Percentiles rank a stretch among this genome's conserved stretches.
Conservation (phyloP, 2,888 invertebrate species). For the Diarsia brunnea region DNA sequence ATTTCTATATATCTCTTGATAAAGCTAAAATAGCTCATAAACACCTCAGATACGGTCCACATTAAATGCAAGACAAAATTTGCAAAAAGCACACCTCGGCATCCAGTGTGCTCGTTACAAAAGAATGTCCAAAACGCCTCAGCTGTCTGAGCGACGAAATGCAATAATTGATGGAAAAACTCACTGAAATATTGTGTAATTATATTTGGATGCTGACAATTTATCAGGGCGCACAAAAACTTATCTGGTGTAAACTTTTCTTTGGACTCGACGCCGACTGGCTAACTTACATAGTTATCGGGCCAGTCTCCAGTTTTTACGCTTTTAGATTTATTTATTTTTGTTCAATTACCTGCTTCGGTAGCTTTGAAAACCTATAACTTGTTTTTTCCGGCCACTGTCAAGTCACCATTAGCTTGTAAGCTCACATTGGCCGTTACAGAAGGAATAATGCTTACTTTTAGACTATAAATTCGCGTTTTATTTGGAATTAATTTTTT, state of each 20-base stretch:
- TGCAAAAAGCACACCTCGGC: conserved; percentile 60
- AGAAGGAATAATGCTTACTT: conserved; percentile 3
- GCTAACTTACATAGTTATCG: conserved; percentile 55
- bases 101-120: conserved; percentile 77
- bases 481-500: background rate
- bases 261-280: conserved; percentile 55
- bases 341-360: conserved; percentile 34
- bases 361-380: conserved; percentile 11
- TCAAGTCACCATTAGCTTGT: background rate
- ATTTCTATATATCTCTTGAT: background rate
- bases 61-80: conserved; percentile 12
- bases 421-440: background rate
- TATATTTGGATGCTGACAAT: conserved; percentile 81
- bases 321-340: conserved; percentile 47
- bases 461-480: background rate
- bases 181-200: conserved; percentile 85
- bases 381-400: conserved; percentile 7
- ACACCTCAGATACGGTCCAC: conserved; percentile 10
- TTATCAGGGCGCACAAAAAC: conserved; percentile 76
- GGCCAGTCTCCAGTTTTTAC: conserved; percentile 52
- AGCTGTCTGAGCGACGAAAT: conserved; percentile 78
- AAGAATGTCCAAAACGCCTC: conserved; percentile 82
- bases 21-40: conserved; percentile 41
- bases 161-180: conserved; percentile 88
- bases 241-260: conserved; percentile 71